Conservation (phyloP, 1,140 invertebrate genomes). For the Cephus cinctus region DNA sequence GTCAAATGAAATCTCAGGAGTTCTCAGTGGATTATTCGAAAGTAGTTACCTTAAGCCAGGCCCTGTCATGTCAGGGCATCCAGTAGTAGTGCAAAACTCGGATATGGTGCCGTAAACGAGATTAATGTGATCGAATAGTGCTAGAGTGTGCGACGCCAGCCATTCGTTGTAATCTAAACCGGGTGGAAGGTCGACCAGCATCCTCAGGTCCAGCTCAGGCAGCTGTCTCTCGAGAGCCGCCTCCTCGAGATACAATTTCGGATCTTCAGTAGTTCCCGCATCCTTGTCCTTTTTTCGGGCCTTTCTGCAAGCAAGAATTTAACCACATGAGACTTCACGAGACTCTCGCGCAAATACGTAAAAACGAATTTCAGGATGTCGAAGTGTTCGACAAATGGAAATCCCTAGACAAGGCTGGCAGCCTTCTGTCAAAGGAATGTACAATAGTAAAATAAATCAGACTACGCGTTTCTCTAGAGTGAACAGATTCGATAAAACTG, state of each 20-base stretch:
- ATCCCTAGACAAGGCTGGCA: too few species aligned
- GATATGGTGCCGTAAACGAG: conserved; percentile 96
- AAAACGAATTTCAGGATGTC: not conserved
- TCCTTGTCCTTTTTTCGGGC: conserved; percentile 96
- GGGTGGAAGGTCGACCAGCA: conserved; percentile 88
- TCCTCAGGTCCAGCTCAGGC: conserved; percentile 87
- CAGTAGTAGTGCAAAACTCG: conserved; percentile 94
- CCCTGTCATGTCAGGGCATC: conserved; percentile 93
- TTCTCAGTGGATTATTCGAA: too few species aligned
- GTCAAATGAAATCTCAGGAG: too few species aligned
- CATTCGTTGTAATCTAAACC: conserved; percentile 97
- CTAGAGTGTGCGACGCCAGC: conserved; percentile 95
- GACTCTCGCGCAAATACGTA: not conserved
- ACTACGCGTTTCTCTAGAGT: too few species aligned
- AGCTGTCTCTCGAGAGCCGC: conserved; percentile 88
- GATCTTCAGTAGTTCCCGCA: conserved; percentile 75
- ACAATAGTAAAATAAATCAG: too few species aligned
- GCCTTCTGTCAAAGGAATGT: too few species aligned
- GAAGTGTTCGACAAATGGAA: too few species aligned
- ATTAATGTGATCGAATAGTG: conserved; percentile 98
- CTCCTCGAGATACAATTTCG: conserved; percentile 94
- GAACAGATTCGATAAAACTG: too few species aligned
- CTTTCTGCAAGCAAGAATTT: conserved; percentile 72
- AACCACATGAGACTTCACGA: not conserved
- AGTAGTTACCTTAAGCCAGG: conserved; percentile 87